Percentiles rank a stretch among this genome's conserved stretches.
These are phyloP conservation scores for Echeneis naucrates DNA, from an alignment of 2,797 vertebrate genomes.

Conservation along the genomic window DNA sequence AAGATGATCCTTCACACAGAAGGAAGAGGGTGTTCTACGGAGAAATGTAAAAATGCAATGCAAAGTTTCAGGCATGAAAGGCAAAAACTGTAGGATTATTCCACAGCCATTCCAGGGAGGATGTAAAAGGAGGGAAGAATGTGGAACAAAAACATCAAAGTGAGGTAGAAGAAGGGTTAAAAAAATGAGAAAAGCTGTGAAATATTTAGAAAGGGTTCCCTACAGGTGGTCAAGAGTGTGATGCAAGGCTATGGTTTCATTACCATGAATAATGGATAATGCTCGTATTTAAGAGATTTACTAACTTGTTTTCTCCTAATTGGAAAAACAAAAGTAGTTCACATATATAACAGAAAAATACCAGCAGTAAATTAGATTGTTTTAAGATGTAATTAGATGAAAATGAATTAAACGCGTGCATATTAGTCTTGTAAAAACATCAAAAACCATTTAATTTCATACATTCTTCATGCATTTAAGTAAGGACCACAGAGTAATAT, in stretches of 20 bases:
- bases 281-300: slow-evolving; percentile 76
- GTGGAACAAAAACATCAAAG: slow-evolving; percentile 95
- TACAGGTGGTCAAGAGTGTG: slow-evolving; percentile 92
- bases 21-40: slow-evolving; percentile 89
- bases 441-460: neutral
- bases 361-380: slow-evolving; percentile 36
- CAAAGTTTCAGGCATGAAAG: slow-evolving; percentile 95
- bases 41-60: slow-evolving; percentile 97
- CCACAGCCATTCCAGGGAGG: slow-evolving; percentile 87
- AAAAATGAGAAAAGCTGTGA: slow-evolving; percentile 85
- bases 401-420: slow-evolving; percentile 48
- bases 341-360: slow-evolving; percentile 28
- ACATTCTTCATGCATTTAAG: neutral
- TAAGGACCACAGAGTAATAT: neutral
- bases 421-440: slow-evolving; percentile 34
- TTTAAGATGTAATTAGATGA: slow-evolving; percentile 53
- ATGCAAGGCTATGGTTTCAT: slow-evolving; percentile 86
- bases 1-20: slow-evolving; percentile 94
- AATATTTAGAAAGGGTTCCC: slow-evolving; percentile 88
- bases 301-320: slow-evolving; percentile 61
- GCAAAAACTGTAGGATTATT: slow-evolving; percentile 89
- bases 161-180: slow-evolving; percentile 75
- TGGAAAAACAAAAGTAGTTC: slow-evolving; percentile 58
- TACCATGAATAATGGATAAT: slow-evolving; percentile 84
- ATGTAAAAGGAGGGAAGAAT: slow-evolving; percentile 83